Evolutionary conservation across 2,113 vertebrate species (phyloP), one percentile per base, ranked within the genome.

Genomic region (Bucco capensis): DNA sequence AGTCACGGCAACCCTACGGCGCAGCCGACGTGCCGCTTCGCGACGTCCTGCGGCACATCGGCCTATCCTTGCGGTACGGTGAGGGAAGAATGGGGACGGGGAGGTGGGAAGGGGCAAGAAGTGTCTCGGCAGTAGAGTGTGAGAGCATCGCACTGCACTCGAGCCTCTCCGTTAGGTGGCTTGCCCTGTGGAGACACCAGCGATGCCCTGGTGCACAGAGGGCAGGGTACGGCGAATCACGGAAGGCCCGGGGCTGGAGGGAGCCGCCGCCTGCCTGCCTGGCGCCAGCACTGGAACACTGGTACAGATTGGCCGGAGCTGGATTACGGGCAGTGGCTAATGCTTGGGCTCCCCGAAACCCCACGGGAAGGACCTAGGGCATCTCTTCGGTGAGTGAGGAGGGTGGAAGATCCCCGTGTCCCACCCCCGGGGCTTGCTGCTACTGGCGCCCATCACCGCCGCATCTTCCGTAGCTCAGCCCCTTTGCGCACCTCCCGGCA

Each of bases 1-100:
- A 99, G 97, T 98, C 98, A 97, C 97, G 99, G 77, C 98, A 98
- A 87, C 99, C 99, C 16, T 98, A 98, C 88, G 97, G 98, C 28
- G 98, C 98, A 19, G 97, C 95, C 67, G 97, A 99, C 60, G 95
- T 99, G 62, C 98, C 98, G 2, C 71, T 98, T 66, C 96, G 97
- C 67, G 97, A 99, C 44, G 46, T 98, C 83, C 51, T 98, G 73
- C 96, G 98, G 61, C 98, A 99, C 84, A 4, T 99, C 12, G 98
- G 98, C 70, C 96, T 99, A 70, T 98, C 94, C 30, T 77, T 99
- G 95, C 98, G 99, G 99, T 99, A 91, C 97, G 98, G 84, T 28
- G 65, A 21, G 37, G 40, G 54, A 23, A 35, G 19, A 51, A 6
- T 23, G 62, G 35, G 46, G 14, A 23, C 8, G 12, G 70, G 51